Evolutionary conservation across 2,113 vertebrate genomes (phyloP).

Genomic region (Platycercus adscitus): DNA sequence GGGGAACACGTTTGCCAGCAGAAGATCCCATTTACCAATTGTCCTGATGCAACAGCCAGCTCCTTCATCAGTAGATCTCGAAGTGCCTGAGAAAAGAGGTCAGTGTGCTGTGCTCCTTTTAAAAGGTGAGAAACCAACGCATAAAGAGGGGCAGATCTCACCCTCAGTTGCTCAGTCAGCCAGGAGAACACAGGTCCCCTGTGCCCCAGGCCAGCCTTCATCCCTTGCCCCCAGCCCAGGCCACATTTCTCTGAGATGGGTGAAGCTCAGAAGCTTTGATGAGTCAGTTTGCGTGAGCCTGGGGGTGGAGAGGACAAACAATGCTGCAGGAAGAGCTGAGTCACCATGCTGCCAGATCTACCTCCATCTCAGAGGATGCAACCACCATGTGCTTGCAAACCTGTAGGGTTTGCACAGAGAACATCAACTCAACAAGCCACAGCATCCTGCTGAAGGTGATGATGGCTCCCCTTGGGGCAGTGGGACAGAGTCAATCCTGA

Average conservation of each 20-base stretch:
- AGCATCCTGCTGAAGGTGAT: neutral
- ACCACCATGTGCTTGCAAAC: fast-evolving
- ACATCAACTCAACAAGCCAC: neutral
- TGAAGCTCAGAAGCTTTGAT: neutral
- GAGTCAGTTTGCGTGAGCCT: neutral
- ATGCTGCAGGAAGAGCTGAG: neutral
- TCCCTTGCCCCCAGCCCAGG: neutral
- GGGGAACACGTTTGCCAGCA: neutral
- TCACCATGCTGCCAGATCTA: neutral
- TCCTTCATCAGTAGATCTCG: neutral
- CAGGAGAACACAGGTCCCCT: neutral
- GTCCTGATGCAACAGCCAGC: neutral
- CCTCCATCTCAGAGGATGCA: neutral
- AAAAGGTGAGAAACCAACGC: neutral
- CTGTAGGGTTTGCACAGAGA: neutral
- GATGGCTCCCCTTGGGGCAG: neutral
- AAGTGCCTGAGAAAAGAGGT: neutral
- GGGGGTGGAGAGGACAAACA: neutral
- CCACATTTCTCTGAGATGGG: neutral
- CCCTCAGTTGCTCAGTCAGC: neutral
- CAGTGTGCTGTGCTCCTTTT: neutral
- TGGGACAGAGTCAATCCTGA: neutral
- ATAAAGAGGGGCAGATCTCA: neutral
- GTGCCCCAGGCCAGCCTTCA: fast-evolving
- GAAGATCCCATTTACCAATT: neutral